phyloP scores from a whole-genome alignment of 92 coral and sea anemone species.

The Heliopora coerulea region DNA sequence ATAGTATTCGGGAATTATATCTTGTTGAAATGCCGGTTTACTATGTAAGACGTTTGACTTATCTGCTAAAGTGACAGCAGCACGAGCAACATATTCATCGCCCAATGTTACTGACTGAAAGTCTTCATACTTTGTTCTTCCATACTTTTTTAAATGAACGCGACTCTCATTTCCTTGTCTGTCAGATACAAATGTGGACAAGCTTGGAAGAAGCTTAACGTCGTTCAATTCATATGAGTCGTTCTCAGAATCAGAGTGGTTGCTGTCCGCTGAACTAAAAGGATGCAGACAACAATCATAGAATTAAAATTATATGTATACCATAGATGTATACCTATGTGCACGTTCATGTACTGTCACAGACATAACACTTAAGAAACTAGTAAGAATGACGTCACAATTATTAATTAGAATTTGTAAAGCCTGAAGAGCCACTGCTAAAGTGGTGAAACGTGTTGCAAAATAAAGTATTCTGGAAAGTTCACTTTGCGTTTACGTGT shows the following conservation, averaged over 20 bases:
- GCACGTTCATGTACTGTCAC: no score
- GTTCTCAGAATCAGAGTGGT: slow-evolving; percentile 25
- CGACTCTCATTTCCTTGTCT: slow-evolving; percentile 23
- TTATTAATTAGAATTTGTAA: no score
- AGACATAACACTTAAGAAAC: no score
- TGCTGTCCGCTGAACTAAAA: slow-evolving; percentile 22
- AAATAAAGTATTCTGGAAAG: no score
- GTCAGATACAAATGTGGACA: slow-evolving; percentile 27
- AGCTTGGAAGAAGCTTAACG: slow-evolving; percentile 19
- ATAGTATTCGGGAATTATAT: slow-evolving; percentile 8
- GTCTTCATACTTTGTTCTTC: neutral
- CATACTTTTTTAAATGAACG: neutral
- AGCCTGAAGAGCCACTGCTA: no score
- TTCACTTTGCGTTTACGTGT: no score
- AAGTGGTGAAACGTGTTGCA: no score
- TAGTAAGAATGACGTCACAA: no score
- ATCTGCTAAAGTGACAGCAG: slow-evolving; percentile 11
- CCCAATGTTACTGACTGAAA: slow-evolving; percentile 18
- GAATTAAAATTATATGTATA: no score
- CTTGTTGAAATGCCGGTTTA: slow-evolving; percentile 4
- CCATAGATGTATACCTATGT: no score
- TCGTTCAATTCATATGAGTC: slow-evolving; percentile 31
- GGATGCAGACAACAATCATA: no score
- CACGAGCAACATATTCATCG: slow-evolving; percentile 9
- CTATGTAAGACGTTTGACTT: slow-evolving; percentile 2